These are phyloP conservation scores for Dastarcus helophoroides DNA, from an alignment of 2,888 invertebrate species.

Conservation along the genomic window DNA sequence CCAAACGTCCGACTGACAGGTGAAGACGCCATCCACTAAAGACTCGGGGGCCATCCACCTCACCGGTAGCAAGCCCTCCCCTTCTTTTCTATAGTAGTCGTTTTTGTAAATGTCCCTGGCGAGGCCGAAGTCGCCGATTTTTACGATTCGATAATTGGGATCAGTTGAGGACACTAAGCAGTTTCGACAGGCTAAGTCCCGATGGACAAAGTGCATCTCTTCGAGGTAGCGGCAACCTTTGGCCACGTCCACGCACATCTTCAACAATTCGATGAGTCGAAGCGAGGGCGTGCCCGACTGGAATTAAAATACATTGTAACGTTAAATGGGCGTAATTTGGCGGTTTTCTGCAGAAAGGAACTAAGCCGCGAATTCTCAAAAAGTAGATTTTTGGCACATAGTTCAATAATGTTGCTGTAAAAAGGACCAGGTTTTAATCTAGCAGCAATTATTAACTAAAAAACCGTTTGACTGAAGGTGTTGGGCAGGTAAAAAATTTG, in stretches of 20 bases:
- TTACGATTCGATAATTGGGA: conserved; percentile 67
- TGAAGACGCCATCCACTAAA: conserved; percentile 89
- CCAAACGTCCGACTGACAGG: conserved; percentile 96
- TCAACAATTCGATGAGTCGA: conserved; percentile 71
- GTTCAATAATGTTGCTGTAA: no score
- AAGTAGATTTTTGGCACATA: no score
- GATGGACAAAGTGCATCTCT: conserved; percentile 93
- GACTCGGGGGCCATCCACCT: conserved; percentile 99
- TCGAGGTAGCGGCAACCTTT: conserved; percentile 92
- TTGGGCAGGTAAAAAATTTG: no score
- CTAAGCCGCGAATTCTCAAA: no score
- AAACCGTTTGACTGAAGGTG: no score
- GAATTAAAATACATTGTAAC: conserved; percentile 13
- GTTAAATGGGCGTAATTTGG: background rate
- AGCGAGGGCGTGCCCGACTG: conserved; percentile 55
- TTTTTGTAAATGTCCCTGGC: conserved; percentile 95
- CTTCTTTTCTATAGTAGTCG: conserved; percentile 94
- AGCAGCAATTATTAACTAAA: no score
- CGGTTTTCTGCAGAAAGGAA: no score
- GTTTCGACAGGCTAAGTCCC: conserved; percentile 92
- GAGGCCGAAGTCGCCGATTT: conserved; percentile 94
- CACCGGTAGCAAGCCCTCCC: conserved; percentile 81
- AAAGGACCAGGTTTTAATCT: no score
- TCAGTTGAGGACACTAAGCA: conserved; percentile 75
- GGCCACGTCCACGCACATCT: conserved; percentile 93